A percentile compares a stretch with the other conserved stretches of the same genome.
phyloP scores from a whole-genome alignment of 1,140 invertebrate genomes.

The Caerostris extrusa region DNA sequence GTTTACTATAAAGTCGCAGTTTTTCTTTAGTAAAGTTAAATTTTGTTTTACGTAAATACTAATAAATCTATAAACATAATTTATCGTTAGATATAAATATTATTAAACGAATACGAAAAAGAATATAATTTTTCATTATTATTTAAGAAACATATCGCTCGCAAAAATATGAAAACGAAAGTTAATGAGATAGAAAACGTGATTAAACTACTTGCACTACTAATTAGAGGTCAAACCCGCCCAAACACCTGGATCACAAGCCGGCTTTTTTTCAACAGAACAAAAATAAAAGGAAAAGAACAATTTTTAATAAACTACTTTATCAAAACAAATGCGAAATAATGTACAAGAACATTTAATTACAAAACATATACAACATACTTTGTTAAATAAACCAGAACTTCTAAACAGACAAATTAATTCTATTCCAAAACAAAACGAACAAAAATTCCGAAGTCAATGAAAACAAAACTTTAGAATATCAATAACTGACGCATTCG shows the following conservation, averaged over 20 bases:
- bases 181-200: constrained; percentile 66
- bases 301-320: not conserved
- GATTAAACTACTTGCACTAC: constrained; percentile 43
- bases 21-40: too few relatives aligned
- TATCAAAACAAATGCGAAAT: not conserved
- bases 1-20: too few relatives aligned
- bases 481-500: not conserved
- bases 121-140: too few relatives aligned
- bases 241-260: constrained; percentile 69
- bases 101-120: too few relatives aligned
- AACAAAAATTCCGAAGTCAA: not conserved
- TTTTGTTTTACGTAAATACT: too few relatives aligned
- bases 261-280: constrained; percentile 35
- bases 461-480: constrained; percentile 25
- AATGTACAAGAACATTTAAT: not conserved
- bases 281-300: not conserved
- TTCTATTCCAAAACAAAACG: constrained; percentile 35
- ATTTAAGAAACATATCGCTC: not conserved
- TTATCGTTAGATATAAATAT: too few relatives aligned
- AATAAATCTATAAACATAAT: too few relatives aligned
- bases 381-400: not conserved
- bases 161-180: constrained; percentile 48
- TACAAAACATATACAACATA: not conserved
- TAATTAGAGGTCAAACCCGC: constrained; percentile 65
- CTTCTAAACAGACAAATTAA: not conserved